phyloP scores from a whole-genome alignment of 2,888 invertebrate genomes.

The Gisinianus flammeolus region DNA sequence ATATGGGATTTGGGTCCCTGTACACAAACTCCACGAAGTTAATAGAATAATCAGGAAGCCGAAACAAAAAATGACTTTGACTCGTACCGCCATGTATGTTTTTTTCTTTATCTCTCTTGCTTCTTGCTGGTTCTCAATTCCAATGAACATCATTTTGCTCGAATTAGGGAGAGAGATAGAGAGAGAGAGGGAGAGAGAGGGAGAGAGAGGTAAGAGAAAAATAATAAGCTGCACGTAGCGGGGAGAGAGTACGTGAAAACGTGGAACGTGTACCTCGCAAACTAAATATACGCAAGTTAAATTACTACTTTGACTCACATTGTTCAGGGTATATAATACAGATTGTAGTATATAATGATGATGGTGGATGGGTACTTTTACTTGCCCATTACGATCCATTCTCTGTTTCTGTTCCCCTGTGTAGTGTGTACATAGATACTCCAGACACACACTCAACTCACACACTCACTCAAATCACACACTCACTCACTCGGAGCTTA shows the following conservation, averaged over 20 bases:
- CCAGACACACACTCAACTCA: too few species aligned
- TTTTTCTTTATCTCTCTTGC: too few species aligned
- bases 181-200: neutral
- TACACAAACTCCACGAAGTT: neutral
- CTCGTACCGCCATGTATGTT: neutral
- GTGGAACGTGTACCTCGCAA: too few species aligned
- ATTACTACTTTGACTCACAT: neutral
- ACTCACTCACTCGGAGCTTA: neutral
- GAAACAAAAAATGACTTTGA: constrained; percentile 8
- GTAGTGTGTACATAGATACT: too few species aligned
- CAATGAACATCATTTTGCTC: neutral
- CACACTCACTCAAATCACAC: neutral
- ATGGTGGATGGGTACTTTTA: too few species aligned
- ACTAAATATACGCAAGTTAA: neutral
- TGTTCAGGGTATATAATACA: too few species aligned
- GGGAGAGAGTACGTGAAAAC: too few species aligned
- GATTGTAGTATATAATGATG: too few species aligned
- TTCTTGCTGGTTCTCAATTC: too few species aligned
- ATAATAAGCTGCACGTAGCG: too few species aligned
- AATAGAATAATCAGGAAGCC: constrained; percentile 28
- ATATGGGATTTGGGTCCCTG: too few species aligned
- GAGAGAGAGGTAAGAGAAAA: neutral
- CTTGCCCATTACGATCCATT: neutral
- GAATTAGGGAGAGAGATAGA: neutral
- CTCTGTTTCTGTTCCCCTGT: too few species aligned